These are phyloP conservation scores for Papilio glaucus DNA, from an alignment of 1,140 invertebrate species.

Conservation along the genomic window DNA sequence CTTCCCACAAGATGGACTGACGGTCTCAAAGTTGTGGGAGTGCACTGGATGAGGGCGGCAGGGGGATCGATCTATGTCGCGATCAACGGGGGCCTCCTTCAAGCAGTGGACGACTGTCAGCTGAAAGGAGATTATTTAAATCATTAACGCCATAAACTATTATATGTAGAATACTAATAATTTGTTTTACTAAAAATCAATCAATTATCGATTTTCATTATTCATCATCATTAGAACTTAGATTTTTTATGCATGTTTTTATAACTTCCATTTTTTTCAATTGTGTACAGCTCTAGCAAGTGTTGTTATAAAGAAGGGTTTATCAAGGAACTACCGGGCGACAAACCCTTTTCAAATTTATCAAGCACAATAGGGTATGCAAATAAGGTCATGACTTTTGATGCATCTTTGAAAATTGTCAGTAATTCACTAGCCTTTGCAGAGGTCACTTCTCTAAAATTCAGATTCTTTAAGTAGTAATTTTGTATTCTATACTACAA, in stretches of 20 bases:
- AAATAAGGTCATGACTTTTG: constrained; percentile 56
- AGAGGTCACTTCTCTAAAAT: constrained; percentile 49
- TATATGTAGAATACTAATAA: no score
- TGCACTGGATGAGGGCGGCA: no score
- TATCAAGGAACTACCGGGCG: constrained; percentile 47
- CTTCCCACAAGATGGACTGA: no score
- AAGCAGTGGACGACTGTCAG: no score
- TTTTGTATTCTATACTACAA: background rate
- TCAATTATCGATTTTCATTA: no score
- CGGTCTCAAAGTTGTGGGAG: no score
- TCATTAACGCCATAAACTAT: no score
- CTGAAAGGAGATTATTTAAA: no score
- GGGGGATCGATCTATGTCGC: no score
- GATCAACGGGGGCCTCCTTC: no score
- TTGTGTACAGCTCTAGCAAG: constrained; percentile 4
- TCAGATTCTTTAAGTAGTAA: constrained; percentile 13
- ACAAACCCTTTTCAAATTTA: constrained; percentile 58
- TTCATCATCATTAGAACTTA: no score
- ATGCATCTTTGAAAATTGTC: constrained; percentile 56
- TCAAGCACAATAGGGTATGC: constrained; percentile 56
- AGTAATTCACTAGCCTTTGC: constrained; percentile 60
- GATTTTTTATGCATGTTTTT: background rate
- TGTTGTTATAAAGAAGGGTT: constrained; percentile 34
- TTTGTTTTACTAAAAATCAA: no score
- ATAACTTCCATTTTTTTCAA: background rate